Evolutionary conservation across 2,797 vertebrate species (phyloP).

Genomic region (Spatula clypeata): DNA sequence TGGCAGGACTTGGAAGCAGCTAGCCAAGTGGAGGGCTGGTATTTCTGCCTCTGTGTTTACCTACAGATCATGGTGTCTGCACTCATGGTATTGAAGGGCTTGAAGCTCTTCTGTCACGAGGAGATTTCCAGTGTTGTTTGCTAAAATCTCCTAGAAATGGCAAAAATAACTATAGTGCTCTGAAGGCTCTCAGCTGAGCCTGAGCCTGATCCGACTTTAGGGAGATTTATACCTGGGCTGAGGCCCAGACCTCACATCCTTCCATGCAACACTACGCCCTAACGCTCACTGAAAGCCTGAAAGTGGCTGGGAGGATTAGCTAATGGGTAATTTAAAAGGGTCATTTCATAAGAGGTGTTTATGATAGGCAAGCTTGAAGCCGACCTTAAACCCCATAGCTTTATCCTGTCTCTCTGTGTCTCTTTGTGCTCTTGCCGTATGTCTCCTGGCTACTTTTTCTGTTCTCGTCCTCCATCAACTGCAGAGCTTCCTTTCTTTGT

Average conservation of each 20-base stretch:
- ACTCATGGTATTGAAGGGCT: neutral
- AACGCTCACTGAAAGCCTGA: conserved; percentile 20
- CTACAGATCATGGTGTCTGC: fast-evolving
- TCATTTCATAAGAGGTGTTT: conserved; percentile 51
- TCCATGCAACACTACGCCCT: neutral
- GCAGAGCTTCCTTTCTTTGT: conserved; percentile 41
- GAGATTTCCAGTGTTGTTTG: neutral
- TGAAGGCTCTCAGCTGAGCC: neutral
- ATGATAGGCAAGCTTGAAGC: conserved; percentile 48
- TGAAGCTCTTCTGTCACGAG: neutral
- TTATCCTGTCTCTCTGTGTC: conserved; percentile 44
- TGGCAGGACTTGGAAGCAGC: neutral
- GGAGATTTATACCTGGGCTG: conserved; percentile 39
- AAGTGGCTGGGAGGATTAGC: conserved; percentile 58
- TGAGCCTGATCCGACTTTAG: neutral
- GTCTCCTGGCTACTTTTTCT: conserved; percentile 49
- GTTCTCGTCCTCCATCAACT: conserved; percentile 53
- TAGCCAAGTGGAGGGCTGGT: neutral
- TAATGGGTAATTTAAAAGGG: conserved; percentile 75
- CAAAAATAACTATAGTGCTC: neutral
- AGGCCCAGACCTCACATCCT: neutral
- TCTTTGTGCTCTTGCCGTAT: conserved; percentile 56
- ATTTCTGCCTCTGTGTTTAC: neutral
- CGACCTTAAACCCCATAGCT: conserved; percentile 44
- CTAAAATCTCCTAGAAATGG: neutral